Evolutionary conservation across 2,888 invertebrate species (phyloP).

Genomic region (Cephus pulcher): DNA sequence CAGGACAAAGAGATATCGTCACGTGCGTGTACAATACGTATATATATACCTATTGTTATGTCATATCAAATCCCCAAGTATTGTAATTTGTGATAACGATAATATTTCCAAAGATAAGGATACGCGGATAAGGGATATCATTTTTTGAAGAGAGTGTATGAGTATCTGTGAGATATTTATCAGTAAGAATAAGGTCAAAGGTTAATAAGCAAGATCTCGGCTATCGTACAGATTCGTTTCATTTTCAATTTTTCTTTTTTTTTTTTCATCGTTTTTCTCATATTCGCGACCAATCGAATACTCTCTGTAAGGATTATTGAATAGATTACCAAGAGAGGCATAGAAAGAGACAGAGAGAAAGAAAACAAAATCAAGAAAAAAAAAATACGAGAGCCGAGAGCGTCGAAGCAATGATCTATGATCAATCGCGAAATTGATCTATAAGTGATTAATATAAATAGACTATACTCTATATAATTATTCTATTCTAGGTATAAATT

Average conservation of each 20-base stretch:
- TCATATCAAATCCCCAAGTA: slow-evolving; percentile 4
- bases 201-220: not conserved
- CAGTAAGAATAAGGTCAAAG: not conserved
- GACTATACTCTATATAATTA: slow-evolving; percentile 7
- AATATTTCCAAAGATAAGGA: slow-evolving; percentile 10
- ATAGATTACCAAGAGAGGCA: not conserved
- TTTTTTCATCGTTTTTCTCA: not conserved
- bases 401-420: not conserved
- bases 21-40: not conserved
- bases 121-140: not conserved
- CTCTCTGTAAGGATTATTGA: not conserved
- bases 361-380: slow-evolving; percentile 3
- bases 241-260: no score
- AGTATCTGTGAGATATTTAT: not conserved
- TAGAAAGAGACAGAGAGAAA: no score
- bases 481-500: slow-evolving; percentile 18
- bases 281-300: not conserved
- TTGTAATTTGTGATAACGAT: slow-evolving; percentile 19
- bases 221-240: not conserved
- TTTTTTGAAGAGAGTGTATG: not conserved
- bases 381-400: not conserved
- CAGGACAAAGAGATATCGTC: not conserved
- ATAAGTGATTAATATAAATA: not conserved
- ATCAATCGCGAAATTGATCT: not conserved
- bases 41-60: not conserved